Evolutionary conservation across 2,888 invertebrate genomes (phyloP).

Genomic region (Eristalis arbustorum): DNA sequence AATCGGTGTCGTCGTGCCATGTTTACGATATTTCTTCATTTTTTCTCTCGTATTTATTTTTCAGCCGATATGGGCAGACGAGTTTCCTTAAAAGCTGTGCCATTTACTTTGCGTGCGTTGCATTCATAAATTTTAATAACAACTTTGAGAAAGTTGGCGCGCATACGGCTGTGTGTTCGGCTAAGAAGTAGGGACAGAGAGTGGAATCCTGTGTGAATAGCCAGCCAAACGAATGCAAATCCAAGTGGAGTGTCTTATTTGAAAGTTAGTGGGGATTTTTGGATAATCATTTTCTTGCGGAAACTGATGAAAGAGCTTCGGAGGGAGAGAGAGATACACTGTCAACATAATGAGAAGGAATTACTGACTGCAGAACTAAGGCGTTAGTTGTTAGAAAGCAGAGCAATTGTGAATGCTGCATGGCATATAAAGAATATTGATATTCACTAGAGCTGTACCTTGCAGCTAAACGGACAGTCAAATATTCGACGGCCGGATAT

Average conservation of each 20-base stretch:
- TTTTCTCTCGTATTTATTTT: slow-evolving; percentile 14
- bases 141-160: slow-evolving; percentile 36
- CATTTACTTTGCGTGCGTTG: slow-evolving; percentile 13
- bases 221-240: neutral
- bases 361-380: no score
- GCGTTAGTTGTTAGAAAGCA: no score
- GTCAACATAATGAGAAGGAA: no score
- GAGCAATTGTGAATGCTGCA: no score
- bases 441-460: no score
- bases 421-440: no score
- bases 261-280: neutral
- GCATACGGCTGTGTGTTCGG: neutral
- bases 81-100: slow-evolving; percentile 32
- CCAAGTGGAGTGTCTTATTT: neutral
- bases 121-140: slow-evolving; percentile 17
- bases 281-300: no score
- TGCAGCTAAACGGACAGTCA: no score
- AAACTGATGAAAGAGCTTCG: no score
- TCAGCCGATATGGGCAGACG: slow-evolving; percentile 38
- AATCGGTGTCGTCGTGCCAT: slow-evolving; percentile 34
- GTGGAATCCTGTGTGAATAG: slow-evolving; percentile 25
- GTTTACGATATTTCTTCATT: slow-evolving; percentile 41
- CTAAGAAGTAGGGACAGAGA: slow-evolving; percentile 9
- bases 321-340: no score
- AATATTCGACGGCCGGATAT: no score